Percentiles rank a stretch among this genome's conserved stretches.
Conservation (phyloP, 2,113 vertebrate species). For the Rhodinocichla rosea region DNA sequence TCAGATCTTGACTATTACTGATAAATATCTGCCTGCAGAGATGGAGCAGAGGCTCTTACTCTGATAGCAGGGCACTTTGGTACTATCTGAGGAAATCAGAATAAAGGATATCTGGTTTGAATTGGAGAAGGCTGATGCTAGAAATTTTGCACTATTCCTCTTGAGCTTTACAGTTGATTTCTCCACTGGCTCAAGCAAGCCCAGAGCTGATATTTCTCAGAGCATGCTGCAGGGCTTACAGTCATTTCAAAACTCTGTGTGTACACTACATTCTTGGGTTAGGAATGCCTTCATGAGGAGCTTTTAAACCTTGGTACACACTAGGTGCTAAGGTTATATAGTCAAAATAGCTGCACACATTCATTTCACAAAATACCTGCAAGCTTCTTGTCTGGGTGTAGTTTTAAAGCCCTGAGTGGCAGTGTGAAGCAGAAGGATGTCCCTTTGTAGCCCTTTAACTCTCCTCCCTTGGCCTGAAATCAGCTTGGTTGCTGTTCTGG, state of each 20-base stretch:
- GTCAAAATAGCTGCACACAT: not conserved
- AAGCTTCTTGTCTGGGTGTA: not conserved
- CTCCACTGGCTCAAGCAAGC: not conserved
- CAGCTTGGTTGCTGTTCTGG: slow-evolving; percentile 21
- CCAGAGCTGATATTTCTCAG: slow-evolving; percentile 9
- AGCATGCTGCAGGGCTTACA: not conserved
- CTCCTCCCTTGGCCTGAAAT: slow-evolving; percentile 7
- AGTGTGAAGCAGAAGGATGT: not conserved
- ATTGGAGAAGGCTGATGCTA: not conserved
- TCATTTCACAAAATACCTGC: not conserved
- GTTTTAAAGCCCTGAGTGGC: not conserved
- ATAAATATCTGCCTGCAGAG: not conserved
- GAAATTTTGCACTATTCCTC: not conserved
- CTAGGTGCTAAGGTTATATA: not conserved
- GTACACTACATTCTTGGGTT: not conserved
- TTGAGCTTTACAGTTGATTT: not conserved
- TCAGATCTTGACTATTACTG: not conserved
- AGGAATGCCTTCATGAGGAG: not conserved
- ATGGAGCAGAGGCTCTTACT: not conserved
- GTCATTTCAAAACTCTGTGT: not conserved
- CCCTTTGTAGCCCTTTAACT: not conserved
- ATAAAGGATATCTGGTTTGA: not conserved
- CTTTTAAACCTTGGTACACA: not conserved
- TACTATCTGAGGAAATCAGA: not conserved
- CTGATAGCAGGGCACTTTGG: not conserved